phyloP scores from a whole-genome alignment of 2,113 vertebrate species.

The Callaeas wilsoni region DNA sequence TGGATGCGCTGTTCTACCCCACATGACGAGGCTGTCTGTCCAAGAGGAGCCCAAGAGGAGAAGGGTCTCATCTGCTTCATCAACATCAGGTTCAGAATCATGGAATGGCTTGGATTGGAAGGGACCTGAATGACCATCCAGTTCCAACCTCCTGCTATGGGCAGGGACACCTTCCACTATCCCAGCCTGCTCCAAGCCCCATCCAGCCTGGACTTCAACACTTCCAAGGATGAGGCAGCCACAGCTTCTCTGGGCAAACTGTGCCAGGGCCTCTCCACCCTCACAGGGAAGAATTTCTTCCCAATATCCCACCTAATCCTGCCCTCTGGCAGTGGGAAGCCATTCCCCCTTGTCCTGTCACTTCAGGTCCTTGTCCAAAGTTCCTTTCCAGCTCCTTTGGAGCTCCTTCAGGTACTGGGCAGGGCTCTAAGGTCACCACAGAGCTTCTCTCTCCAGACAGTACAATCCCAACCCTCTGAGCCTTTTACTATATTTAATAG shows the following conservation, averaged over 20 bases:
- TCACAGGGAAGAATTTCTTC: rapidly evolving
- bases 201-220: rapidly evolving
- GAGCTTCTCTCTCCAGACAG: not conserved
- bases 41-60: not conserved
- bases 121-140: not conserved
- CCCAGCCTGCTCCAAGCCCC: not conserved
- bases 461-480: not conserved
- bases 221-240: not conserved
- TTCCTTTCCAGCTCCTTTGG: not conserved
- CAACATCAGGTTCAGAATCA: not conserved
- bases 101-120: not conserved
- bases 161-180: not conserved
- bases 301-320: not conserved
- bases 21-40: rapidly evolving
- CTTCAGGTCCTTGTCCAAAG: not conserved
- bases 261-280: rapidly evolving
- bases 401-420: not conserved
- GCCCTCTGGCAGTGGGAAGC: not conserved
- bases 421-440: not conserved
- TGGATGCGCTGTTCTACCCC: not conserved
- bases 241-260: not conserved
- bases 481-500: not conserved
- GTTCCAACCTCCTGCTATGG: rapidly evolving
- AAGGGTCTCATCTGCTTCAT: not conserved
- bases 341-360: not conserved